Conservation (phyloP, 2,113 vertebrate genomes). For the Prunella fulvescens region DNA sequence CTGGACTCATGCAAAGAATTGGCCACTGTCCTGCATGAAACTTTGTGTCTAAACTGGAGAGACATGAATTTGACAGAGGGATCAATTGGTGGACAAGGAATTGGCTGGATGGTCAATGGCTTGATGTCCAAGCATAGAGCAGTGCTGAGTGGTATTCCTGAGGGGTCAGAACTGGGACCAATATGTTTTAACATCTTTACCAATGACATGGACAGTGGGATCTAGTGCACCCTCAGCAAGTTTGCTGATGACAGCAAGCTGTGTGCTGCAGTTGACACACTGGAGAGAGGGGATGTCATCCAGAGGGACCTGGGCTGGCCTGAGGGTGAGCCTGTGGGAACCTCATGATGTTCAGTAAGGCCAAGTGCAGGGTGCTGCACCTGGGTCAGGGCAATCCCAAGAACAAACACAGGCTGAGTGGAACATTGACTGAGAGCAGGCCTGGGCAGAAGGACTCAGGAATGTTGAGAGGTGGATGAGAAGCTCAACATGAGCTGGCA, state of each 20-base stretch:
- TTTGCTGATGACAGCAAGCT: neutral
- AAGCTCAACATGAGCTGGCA: neutral
- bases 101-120: neutral
- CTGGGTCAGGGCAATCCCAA: neutral
- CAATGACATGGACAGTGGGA: neutral
- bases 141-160: neutral
- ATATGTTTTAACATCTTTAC: accelerated
- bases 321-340: neutral
- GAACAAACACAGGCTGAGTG: no score
- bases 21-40: neutral
- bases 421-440: neutral
- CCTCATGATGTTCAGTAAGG: no score
- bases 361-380: neutral
- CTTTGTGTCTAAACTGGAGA: neutral
- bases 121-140: neutral
- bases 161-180: accelerated
- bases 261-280: neutral
- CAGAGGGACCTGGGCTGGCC: neutral
- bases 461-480: neutral
- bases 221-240: neutral
- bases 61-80: neutral
- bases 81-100: neutral
- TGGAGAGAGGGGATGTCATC: neutral
- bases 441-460: neutral
- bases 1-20: neutral